Percentiles rank a stretch among this genome's conserved stretches.
Conservation (phyloP, 2,888 invertebrate species). For the Sinhomidia bicolor region DNA sequence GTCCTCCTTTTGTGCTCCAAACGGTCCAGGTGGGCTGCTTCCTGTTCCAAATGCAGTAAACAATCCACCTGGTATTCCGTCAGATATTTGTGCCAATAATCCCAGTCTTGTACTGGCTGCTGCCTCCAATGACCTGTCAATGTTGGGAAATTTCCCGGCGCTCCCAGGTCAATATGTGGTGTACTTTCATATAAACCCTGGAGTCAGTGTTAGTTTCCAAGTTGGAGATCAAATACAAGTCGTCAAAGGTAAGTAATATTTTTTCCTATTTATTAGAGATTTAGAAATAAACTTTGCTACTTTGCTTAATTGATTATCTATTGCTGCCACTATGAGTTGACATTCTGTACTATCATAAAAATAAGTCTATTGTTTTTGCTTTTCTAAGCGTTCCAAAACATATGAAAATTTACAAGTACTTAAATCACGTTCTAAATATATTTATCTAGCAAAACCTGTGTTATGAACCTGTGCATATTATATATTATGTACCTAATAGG, state of each 20-base stretch:
- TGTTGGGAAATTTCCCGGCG: slow-evolving; percentile 77
- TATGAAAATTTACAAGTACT: too few species aligned
- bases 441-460: too few species aligned
- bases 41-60: slow-evolving; percentile 54
- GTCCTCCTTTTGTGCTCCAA: slow-evolving; percentile 61
- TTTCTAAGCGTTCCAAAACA: too few species aligned
- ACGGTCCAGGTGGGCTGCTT: slow-evolving; percentile 58
- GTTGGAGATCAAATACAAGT: slow-evolving; percentile 88
- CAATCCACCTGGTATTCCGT: slow-evolving; percentile 52
- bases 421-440: too few species aligned
- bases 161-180: slow-evolving; percentile 85
- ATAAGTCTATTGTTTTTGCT: too few species aligned
- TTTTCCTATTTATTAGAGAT: slow-evolving; percentile 68
- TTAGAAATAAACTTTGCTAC: not conserved
- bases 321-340: not conserved
- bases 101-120: slow-evolving; percentile 78
- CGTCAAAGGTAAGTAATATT: slow-evolving; percentile 89
- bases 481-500: too few species aligned
- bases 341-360: too few species aligned
- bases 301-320: slow-evolving; percentile 21
- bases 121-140: slow-evolving; percentile 77
- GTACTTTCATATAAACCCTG: slow-evolving; percentile 89
- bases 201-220: slow-evolving; percentile 89
- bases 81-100: slow-evolving; percentile 63
- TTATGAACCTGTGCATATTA: too few species aligned